Evolutionary conservation across 2,888 invertebrate genomes (phyloP).

Genomic region (Strigamia transsilvanica): DNA sequence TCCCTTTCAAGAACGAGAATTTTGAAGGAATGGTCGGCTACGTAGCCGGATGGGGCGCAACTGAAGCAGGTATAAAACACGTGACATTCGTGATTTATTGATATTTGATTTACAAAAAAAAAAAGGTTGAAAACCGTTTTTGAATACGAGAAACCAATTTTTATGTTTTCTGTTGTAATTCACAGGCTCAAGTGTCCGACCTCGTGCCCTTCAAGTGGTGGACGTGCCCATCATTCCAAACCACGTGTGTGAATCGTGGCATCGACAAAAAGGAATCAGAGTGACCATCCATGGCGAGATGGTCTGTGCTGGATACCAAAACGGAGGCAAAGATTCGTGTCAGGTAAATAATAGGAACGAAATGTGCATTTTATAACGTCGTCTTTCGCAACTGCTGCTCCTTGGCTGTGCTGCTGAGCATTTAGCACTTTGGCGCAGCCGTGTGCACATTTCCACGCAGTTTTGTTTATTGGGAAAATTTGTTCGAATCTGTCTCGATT

Average conservation of each 20-base stretch:
- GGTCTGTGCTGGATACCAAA: constrained; percentile 89
- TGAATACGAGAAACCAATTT: background rate
- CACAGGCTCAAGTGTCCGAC: constrained; percentile 56
- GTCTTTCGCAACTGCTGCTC: no score
- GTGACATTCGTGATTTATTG: background rate
- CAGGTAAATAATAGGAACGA: constrained; percentile 66
- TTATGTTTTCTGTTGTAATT: constrained; percentile 17
- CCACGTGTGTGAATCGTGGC: constrained; percentile 56
- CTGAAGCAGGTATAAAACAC: constrained; percentile 50
- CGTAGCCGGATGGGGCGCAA: constrained; percentile 57
- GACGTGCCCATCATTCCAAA: constrained; percentile 57
- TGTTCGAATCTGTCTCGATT: no score
- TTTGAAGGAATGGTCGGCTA: constrained; percentile 56
- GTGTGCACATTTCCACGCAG: no score
- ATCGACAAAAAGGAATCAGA: constrained; percentile 74
- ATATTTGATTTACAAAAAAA: background rate
- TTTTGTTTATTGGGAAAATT: no score
- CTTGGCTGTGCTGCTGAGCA: no score
- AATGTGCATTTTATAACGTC: background rate
- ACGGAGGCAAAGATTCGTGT: constrained; percentile 83
- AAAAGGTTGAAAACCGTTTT: background rate
- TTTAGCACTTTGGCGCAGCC: no score
- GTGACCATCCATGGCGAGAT: constrained; percentile 93
- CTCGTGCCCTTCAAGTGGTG: constrained; percentile 56
- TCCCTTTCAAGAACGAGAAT: constrained; percentile 56